Evolutionary conservation across 2,888 invertebrate genomes (phyloP).

Genomic region (Troides aeacus): DNA sequence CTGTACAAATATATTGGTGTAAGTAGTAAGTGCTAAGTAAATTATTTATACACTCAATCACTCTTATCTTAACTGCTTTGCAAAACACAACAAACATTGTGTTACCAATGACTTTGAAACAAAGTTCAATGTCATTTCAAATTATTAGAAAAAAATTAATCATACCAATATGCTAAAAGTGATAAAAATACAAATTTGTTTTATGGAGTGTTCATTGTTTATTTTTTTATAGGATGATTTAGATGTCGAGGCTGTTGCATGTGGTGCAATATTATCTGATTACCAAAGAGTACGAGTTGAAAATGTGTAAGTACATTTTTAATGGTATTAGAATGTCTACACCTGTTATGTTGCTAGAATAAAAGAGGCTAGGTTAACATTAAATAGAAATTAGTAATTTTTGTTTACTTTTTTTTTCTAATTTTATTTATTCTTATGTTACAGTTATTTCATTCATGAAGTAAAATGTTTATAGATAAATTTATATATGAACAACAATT

Average conservation of each 20-base stretch:
- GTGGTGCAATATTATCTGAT: constrained; percentile 98
- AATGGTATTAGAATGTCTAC: not conserved
- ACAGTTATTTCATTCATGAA: not conserved
- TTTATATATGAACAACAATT: not conserved
- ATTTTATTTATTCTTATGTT: not conserved
- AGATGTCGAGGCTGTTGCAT: constrained; percentile 94
- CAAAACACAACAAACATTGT: constrained; percentile 12
- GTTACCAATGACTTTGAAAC: constrained; percentile 20
- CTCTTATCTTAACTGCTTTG: constrained; percentile 9
- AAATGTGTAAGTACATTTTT: constrained; percentile 90
- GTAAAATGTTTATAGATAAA: not conserved
- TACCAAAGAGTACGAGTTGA: constrained; percentile 99
- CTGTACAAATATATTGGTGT: not conserved
- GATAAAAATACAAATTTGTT: constrained; percentile 7
- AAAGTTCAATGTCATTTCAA: constrained; percentile 19
- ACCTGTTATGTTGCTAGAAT: not conserved
- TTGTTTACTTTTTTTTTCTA: not conserved
- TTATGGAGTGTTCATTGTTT: not conserved
- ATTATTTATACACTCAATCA: constrained; percentile 5
- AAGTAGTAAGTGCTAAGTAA: not conserved
- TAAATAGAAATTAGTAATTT: not conserved
- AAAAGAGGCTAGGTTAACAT: not conserved
- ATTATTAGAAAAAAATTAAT: not conserved
- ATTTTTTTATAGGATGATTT: constrained; percentile 82
- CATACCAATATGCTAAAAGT: not conserved